These are phyloP conservation scores for Gonioctena quinquepunctata DNA, from an alignment of 1,140 invertebrate genomes.

Conservation along the genomic window DNA sequence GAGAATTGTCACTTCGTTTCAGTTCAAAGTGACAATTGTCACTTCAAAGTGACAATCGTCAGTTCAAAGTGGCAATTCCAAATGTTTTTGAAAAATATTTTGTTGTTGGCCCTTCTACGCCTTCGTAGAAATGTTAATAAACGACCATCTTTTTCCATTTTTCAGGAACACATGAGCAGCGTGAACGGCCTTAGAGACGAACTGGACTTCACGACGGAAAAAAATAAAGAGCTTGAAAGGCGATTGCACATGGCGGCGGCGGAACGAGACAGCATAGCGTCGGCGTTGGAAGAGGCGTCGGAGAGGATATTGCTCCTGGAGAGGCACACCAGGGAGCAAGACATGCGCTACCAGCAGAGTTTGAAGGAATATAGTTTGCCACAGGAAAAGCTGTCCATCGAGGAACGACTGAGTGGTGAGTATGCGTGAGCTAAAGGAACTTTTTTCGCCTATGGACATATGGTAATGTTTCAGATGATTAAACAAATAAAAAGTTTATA, in stretches of 20 bases:
- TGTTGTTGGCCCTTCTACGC: no score
- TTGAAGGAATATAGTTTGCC: constrained; percentile 65
- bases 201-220: constrained; percentile 80
- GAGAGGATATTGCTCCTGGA: constrained; percentile 86
- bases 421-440: no score
- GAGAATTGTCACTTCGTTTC: no score
- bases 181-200: constrained; percentile 86
- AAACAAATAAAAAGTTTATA: background rate
- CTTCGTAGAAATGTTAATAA: no score
- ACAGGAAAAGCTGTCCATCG: constrained; percentile 66
- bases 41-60: no score
- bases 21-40: no score
- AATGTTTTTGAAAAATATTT: no score
- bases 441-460: no score
- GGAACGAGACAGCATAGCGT: constrained; percentile 78
- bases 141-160: no score
- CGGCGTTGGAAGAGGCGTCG: constrained; percentile 83
- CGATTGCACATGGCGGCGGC: constrained; percentile 71
- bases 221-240: constrained; percentile 83
- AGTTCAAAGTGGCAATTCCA: no score
- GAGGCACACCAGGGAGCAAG: constrained; percentile 81
- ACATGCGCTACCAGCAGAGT: constrained; percentile 63
- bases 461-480: background rate
- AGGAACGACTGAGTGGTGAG: constrained; percentile 63
- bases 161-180: constrained; percentile 81